Evolutionary conservation across 2,797 vertebrate genomes (phyloP), one percentile per base, ranked within the genome.

Genomic region (Adelosebastes latens): DNA sequence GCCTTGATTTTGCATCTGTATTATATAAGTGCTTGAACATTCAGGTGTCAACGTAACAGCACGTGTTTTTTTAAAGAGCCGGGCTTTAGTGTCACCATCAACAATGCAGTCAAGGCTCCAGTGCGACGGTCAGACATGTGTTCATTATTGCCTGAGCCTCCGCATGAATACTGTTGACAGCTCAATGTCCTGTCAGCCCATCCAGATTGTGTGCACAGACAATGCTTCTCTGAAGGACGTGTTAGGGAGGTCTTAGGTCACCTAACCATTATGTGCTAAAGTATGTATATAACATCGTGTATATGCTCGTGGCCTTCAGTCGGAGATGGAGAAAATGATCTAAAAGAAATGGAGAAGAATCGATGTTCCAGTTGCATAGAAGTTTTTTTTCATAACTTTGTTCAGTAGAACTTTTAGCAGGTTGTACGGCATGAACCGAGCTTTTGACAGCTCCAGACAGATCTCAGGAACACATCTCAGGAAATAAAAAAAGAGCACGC

Each of bases 201-300:
- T 63, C 27, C 29, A 31, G 27, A 64, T 29, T 71, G 13, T 79
- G 11, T 55, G 8, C 31, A 16, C 9, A 14, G 60, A 75, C 31
- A 53, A 20, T 76, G 74, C 61, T 20, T 66, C 39, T 32, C 22
- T 56, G 32, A 69, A 70, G 79, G 72, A 72, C 4, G 4, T 36
- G 58, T 32, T 18, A 27, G 18, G 7, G 12, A 66, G 53, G n/a
- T 18, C n/a, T n/a, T 63, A 10, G 27, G 34, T 64, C 61, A 32
- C 20, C 3, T 14, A 24, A 59, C 20, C 16, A 20, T 72, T 46
- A 55, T 61, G 25, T 22, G 4, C 66, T 36, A 46, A 13, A 58
- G 18, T 9, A 76, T 1, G 8, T 4, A 13, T 27, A 16, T 16
- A 16, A 8, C 12, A 63, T 58, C 70, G 10, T 69, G 25, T 65